Evolutionary conservation across 2,113 vertebrate genomes (phyloP).

Genomic region (Puma concolor): DNA sequence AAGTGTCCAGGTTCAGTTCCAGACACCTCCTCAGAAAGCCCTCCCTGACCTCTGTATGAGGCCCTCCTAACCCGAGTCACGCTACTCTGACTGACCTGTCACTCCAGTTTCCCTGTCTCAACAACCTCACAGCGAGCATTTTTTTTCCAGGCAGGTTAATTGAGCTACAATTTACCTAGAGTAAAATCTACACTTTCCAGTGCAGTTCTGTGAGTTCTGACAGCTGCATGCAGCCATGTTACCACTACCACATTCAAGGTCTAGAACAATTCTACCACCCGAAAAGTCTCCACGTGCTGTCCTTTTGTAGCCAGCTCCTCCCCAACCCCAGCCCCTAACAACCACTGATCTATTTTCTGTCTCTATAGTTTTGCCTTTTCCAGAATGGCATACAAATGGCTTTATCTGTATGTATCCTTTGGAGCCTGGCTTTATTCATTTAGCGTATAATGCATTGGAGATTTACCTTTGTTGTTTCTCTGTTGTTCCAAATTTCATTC

Average conservation of each 20-base stretch:
- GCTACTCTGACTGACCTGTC: neutral
- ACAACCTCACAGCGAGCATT: neutral
- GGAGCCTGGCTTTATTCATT: neutral
- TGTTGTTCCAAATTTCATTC: neutral
- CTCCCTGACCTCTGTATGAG: neutral
- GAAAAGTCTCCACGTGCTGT: neutral
- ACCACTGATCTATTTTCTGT: neutral
- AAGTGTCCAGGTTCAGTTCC: neutral
- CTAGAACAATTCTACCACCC: neutral
- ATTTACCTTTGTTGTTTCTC: neutral
- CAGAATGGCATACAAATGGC: neutral
- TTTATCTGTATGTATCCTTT: neutral
- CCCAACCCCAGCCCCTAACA: neutral
- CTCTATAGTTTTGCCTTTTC: neutral
- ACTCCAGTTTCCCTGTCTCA: neutral
- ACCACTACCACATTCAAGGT: neutral
- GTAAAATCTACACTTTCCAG: neutral
- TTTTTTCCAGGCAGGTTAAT: neutral
- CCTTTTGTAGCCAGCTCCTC: neutral
- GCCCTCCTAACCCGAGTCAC: neutral
- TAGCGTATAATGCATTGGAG: neutral
- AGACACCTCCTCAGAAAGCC: neutral
- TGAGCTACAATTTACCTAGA: neutral
- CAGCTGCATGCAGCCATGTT: neutral
- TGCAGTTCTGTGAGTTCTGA: neutral